Percentiles rank a stretch among this genome's conserved stretches.
These are phyloP conservation scores for Micronycteris hirsuta DNA, from an alignment of 2,113 vertebrate species.

Conservation along the genomic window DNA sequence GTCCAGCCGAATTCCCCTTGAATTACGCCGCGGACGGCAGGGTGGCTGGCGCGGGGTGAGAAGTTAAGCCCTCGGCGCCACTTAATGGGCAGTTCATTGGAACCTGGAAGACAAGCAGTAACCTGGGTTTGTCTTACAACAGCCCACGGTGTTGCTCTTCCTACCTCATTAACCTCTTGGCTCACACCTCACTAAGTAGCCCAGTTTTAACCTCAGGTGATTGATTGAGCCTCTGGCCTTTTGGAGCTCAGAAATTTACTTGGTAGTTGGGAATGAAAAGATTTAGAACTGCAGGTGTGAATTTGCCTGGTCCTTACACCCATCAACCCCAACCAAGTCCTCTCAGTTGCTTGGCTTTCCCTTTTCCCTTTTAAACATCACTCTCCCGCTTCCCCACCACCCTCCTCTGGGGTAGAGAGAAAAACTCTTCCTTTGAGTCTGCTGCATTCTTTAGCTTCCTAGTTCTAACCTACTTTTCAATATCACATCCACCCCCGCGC, in stretches of 20 bases:
- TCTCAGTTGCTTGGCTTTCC: background rate
- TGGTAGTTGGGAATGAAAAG: background rate
- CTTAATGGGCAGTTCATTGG: background rate
- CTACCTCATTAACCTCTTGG: slow-evolving; percentile 18
- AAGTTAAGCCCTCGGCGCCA: background rate
- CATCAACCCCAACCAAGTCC: background rate
- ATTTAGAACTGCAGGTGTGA: background rate
- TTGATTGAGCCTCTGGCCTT: background rate
- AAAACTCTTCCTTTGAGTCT: background rate
- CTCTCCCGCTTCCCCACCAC: accelerated
- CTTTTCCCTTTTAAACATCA: background rate
- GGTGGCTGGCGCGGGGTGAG: background rate
- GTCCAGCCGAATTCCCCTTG: background rate
- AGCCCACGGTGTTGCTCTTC: background rate
- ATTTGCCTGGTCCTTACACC: background rate
- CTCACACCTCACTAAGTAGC: background rate
- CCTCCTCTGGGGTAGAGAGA: background rate
- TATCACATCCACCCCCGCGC: background rate
- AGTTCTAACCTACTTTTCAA: background rate
- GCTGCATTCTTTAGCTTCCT: background rate
- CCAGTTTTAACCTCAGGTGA: background rate
- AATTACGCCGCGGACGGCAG: background rate
- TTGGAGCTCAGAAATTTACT: background rate
- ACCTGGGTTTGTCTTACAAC: background rate
- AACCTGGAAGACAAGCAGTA: background rate